Evolutionary conservation across 2,113 vertebrate species (phyloP).

Genomic region (Neolamprologus toae): DNA sequence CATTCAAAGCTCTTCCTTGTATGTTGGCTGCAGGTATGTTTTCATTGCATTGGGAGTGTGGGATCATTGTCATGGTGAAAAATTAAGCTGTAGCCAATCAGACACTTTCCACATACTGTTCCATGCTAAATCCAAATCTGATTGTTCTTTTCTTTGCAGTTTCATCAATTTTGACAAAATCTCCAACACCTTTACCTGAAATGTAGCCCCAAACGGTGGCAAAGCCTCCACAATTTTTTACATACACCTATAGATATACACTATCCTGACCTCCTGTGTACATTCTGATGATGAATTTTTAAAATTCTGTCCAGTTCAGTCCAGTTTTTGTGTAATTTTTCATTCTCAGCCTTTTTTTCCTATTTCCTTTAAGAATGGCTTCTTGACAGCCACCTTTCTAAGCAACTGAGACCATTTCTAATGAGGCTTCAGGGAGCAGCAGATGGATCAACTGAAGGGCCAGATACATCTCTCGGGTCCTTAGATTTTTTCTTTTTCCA

Average conservation of each 20-base stretch:
- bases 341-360: background rate
- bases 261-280: background rate
- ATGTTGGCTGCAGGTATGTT: background rate
- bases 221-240: background rate
- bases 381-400: background rate
- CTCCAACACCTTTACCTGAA: background rate
- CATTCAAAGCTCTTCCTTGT: background rate
- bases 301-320: background rate
- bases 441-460: background rate
- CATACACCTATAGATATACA: background rate
- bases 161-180: background rate
- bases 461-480: background rate
- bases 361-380: background rate
- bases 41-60: background rate
- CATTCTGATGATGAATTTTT: background rate
- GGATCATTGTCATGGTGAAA: background rate
- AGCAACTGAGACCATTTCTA: background rate
- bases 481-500: background rate
- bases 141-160: background rate
- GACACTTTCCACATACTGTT: background rate
- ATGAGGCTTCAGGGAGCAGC: background rate
- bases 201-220: background rate
- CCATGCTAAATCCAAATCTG: background rate
- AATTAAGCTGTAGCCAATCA: background rate
- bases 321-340: background rate